Base-by-base conservation (phyloP, 1,140 invertebrate genomes). In the Coelopa frigida region DNA sequence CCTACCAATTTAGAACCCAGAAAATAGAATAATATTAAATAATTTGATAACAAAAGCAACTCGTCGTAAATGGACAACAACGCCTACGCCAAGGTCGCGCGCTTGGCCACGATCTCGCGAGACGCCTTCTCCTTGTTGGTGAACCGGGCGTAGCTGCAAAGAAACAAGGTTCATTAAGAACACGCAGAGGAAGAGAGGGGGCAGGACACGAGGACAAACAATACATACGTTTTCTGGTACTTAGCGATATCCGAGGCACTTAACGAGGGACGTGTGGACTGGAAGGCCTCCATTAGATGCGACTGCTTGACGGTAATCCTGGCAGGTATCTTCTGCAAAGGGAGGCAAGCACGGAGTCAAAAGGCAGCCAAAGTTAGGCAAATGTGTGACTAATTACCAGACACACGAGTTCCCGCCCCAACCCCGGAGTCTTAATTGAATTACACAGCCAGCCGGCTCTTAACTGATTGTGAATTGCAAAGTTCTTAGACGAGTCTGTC, bases 121-220 rank as follows among this genome's bases (percentile, higher is more conserved):
- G 64, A 58, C 46, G 37, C 46, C 44, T 62, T 64, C 52, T 68
- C 64, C 53, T 62, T 68, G 41, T 68, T 68, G 12, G 64, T 66
- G 26, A 66, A 66, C 17, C 64, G 61, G 32, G 56, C 52, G 20
- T 68, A 68, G 5, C 64, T 68, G 32, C 14, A 47, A 37, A 21
- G n/a, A 2, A 39, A 35, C 6, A 20, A 17, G 14, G 1, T 3
- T 4, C 17, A 48, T 22, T 27, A 37, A 22, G 35, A 18, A 12
- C 31, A 31, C 22, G 2, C 7, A 35, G 23, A 7, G 4, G 20
- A 27, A 17, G 23, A 0, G n/a, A 21, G 8, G 15, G 2, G 27
- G 32, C 15, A 42, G 22, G 23, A 27, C 17, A 33, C 26, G 38
- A 38, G 11, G 21, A 21, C n/a, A 18, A 33, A 52, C 7, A 31